A percentile compares a stretch with the other conserved stretches of the same genome.
Conservation (phyloP, 2,797 vertebrate species). For the Peromyscus attwateri region DNA sequence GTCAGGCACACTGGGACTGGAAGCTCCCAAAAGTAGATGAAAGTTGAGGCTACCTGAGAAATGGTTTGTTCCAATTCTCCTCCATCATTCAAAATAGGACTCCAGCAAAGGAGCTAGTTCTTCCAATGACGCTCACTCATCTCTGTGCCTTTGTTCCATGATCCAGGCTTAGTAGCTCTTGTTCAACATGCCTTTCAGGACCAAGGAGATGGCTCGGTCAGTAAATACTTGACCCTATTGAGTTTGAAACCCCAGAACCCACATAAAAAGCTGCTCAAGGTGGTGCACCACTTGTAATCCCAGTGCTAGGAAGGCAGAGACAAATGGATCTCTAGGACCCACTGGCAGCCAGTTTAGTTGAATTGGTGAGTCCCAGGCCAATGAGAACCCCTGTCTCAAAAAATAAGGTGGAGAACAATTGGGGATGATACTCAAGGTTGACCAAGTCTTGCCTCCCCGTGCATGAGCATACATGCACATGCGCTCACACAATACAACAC, state of each 20-base stretch:
- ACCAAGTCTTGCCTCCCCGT: neutral
- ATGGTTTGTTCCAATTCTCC: neutral
- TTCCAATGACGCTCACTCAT: neutral
- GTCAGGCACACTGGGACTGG: neutral
- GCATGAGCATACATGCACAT: neutral
- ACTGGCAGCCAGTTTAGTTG: neutral
- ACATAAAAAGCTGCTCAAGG: neutral
- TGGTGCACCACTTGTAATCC: neutral
- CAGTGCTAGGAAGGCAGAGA: neutral
- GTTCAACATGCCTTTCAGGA: neutral
- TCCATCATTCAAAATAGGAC: neutral
- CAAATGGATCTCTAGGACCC: neutral
- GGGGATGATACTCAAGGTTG: neutral
- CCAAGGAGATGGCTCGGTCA: neutral
- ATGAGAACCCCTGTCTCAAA: neutral
- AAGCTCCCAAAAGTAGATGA: constrained; percentile 42
- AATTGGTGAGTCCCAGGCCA: neutral
- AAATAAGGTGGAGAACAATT: neutral
- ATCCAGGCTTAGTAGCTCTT: neutral
- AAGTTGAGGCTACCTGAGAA: constrained; percentile 20
- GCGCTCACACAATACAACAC: neutral
- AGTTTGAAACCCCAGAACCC: too few species aligned
- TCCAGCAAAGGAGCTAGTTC: neutral
- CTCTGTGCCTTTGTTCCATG: neutral
- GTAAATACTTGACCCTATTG: neutral